Conservation (phyloP, 2,888 invertebrate species). For the Nowickia ferox region DNA sequence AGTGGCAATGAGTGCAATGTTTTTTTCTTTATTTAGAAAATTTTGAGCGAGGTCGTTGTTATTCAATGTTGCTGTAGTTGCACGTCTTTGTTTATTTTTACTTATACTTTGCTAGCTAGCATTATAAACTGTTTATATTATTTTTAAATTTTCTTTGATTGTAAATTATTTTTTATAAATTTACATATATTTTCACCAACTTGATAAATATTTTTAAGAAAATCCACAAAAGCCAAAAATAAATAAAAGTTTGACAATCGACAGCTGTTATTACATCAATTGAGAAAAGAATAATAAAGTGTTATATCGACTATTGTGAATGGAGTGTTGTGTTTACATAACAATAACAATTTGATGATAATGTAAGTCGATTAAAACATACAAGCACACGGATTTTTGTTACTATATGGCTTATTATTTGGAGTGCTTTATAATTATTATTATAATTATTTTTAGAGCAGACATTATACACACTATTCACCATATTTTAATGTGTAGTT, state of each 20-base stretch:
- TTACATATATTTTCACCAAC: slow-evolving; percentile 24
- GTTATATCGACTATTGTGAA: slow-evolving; percentile 54
- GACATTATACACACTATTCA: no score
- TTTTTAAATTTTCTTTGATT: neutral
- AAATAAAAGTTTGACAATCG: slow-evolving; percentile 45
- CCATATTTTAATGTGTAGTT: no score
- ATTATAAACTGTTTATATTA: neutral
- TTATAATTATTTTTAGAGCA: no score
- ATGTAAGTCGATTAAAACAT: neutral
- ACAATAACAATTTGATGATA: slow-evolving; percentile 18
- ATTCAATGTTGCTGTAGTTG: slow-evolving; percentile 30
- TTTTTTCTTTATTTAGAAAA: slow-evolving; percentile 63
- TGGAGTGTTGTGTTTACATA: slow-evolving; percentile 34
- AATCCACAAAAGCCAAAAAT: slow-evolving; percentile 21
- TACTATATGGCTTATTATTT: no score
- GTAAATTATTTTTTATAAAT: neutral
- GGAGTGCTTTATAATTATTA: no score
- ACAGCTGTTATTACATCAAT: slow-evolving; percentile 58
- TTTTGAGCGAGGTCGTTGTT: slow-evolving; percentile 53
- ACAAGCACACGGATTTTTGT: neutral
- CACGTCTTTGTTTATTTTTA: neutral
- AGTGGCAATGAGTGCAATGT: slow-evolving; percentile 25
- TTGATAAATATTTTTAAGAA: slow-evolving; percentile 53
- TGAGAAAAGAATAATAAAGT: neutral
- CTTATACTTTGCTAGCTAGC: neutral